phyloP scores from a whole-genome alignment of 2,113 vertebrate genomes.

The Holacanthus passer region DNA sequence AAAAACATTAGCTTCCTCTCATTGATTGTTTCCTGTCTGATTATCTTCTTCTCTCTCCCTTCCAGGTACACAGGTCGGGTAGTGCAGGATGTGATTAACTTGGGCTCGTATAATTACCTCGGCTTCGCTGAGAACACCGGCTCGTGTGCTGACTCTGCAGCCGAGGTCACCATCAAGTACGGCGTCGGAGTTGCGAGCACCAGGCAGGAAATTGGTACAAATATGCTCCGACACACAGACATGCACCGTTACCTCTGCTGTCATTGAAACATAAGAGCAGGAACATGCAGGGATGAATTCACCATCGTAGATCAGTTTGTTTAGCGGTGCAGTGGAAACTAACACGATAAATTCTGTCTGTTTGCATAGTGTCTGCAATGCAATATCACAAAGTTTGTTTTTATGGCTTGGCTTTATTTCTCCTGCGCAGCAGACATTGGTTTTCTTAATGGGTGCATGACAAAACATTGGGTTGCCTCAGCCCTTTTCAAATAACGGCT shows the following conservation, averaged over 20 bases:
- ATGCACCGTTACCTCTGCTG: not conserved
- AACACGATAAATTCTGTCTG: not conserved
- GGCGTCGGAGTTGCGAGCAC: constrained; percentile 94
- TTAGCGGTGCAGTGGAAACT: not conserved
- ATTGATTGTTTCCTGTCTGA: constrained; percentile 22
- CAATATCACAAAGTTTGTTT: not conserved
- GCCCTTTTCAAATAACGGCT: not conserved
- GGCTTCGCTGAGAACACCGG: constrained; percentile 93
- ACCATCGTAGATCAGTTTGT: not conserved
- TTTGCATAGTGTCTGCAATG: not conserved
- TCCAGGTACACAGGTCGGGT: constrained; percentile 90
- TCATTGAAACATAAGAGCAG: not conserved
- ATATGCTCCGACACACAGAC: constrained; percentile 15
- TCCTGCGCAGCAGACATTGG: not conserved
- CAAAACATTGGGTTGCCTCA: not conserved
- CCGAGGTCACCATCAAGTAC: constrained; percentile 85
- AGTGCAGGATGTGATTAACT: constrained; percentile 92
- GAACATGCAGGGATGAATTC: not conserved
- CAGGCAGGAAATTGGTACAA: constrained; percentile 93
- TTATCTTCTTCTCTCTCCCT: not conserved
- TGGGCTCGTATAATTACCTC: constrained; percentile 99
- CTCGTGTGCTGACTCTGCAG: constrained; percentile 87
- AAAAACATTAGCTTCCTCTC: constrained; percentile 2
- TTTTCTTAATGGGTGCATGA: not conserved
- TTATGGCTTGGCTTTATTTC: not conserved